Conservation (phyloP, 2,888 invertebrate species). For the Eupithecia centaureata region DNA sequence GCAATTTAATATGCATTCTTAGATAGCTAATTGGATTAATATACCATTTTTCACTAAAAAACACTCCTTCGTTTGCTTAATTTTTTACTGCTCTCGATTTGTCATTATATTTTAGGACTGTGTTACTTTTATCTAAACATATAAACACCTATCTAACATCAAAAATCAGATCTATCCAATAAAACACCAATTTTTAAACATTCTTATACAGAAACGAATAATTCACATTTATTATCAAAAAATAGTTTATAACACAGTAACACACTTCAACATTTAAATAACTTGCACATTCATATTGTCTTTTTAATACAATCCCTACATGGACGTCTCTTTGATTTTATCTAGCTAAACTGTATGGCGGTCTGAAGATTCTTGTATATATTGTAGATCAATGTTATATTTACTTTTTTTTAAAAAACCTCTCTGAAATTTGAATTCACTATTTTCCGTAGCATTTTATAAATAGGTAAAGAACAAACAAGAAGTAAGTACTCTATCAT, state of each 20-base stretch:
- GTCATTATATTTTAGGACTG: neutral
- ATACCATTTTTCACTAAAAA: neutral
- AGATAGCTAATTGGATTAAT: neutral
- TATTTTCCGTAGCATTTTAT: neutral
- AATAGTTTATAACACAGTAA: constrained; percentile 43
- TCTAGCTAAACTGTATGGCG: constrained; percentile 64
- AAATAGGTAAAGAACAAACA: neutral
- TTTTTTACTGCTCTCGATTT: neutral
- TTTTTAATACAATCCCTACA: constrained; percentile 70
- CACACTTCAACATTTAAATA: constrained; percentile 34
- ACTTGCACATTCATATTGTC: constrained; percentile 72
- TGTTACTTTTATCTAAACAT: constrained; percentile 9
- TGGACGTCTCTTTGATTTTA: constrained; percentile 79
- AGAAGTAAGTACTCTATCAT: neutral
- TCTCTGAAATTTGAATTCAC: neutral
- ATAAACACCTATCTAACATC: constrained; percentile 20
- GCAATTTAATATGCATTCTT: neutral
- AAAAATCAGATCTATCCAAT: constrained; percentile 16
- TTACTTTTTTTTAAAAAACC: no score
- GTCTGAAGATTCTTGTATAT: constrained; percentile 26
- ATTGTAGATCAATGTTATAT: neutral
- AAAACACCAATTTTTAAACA: constrained; percentile 33
- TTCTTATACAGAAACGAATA: constrained; percentile 23
- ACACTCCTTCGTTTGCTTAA: neutral
- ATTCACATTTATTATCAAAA: constrained; percentile 35